Conservation (phyloP, 2,888 invertebrate species). For the Dolichopus griseipennis region DNA sequence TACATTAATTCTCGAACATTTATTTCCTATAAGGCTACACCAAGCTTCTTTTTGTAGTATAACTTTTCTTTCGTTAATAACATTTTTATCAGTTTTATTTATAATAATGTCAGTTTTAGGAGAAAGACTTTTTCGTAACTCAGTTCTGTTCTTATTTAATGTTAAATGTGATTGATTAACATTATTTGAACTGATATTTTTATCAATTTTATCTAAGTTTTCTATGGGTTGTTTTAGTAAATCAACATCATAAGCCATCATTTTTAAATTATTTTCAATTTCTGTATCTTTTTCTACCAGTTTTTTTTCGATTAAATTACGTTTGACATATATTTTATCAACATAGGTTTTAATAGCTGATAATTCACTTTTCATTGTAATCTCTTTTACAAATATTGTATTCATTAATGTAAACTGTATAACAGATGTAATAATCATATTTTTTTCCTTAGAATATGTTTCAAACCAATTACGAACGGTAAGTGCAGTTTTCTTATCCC, state of each 20-base stretch:
- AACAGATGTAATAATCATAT: constrained; percentile 17
- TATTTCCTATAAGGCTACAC: constrained; percentile 15
- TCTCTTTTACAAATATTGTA: constrained; percentile 20
- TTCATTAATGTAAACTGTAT: constrained; percentile 18
- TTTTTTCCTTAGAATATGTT: constrained; percentile 23
- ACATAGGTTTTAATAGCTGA: constrained; percentile 16
- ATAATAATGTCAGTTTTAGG: not conserved
- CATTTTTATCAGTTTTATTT: not conserved
- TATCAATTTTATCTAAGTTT: not conserved
- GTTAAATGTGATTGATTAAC: not conserved
- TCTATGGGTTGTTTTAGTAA: constrained; percentile 9
- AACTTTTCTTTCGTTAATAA: not conserved
- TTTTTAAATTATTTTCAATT: constrained; percentile 13
- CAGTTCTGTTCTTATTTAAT: not conserved
- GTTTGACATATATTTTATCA: constrained; percentile 18
- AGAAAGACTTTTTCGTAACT: not conserved
- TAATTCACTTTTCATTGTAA: constrained; percentile 18
- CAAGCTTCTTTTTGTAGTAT: constrained; percentile 12
- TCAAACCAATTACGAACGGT: constrained; percentile 40
- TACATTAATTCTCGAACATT: constrained; percentile 15
- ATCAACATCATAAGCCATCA: constrained; percentile 18
- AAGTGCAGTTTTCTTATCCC: constrained; percentile 45
- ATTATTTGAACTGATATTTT: no score
- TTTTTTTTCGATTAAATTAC: constrained; percentile 17
- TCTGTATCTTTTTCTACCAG: constrained; percentile 12